Evolutionary conservation across 2,113 vertebrate genomes (phyloP), one percentile per base, ranked within the genome.

Genomic region (Circaetus gallicus): DNA sequence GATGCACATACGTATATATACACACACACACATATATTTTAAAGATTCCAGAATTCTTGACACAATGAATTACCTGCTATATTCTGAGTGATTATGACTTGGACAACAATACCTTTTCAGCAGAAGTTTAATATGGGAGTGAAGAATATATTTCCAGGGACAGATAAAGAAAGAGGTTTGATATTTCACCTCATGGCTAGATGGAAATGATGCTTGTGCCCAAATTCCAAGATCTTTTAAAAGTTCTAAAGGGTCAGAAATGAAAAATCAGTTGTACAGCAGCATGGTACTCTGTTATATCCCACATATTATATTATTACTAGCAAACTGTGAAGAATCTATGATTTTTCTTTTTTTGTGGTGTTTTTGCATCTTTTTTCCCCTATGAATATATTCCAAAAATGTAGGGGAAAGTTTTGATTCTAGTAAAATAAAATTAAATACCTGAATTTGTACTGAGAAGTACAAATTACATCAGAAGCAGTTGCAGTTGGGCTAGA

Each of bases 11-110:
- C 14, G 22, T 6, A 24, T 34, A 7, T n/a, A 0, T 29, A 28
- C 13, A 59, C 7, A 40, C 19, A 13, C 7, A 21, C 12, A n/a
- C 0, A 16, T 1, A 16, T 38, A 34, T 5, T 15, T 49, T 49
- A 56, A 28, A 77, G 38, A 55, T 50, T 72, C 25, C 43, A 65
- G 17, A 65, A 85, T 76, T 71, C 32, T 19, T 53, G 47, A 67
- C 18, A 74, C 9, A 70, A 24, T 15, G 0, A 31, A 77, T 62
- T 84, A 18, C 22, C n/a, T 45, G n/a, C 17, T 4, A 1, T 45
- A 22, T 59, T 85, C 32, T 55, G 52, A 84, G 34, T 47, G 40
- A 45, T 55, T 62, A 22, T 63, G 16, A n/a, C 25, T 79, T 82
- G 25, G 6, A 74, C 14, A 84, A 74, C 24, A 52, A 56, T 49